A percentile compares a stretch with the other conserved stretches of the same genome.
These are phyloP conservation scores for Chrysogorgia sp. DNA, from an alignment of 92 coral and sea anemone genomes.

Conservation along the genomic window DNA sequence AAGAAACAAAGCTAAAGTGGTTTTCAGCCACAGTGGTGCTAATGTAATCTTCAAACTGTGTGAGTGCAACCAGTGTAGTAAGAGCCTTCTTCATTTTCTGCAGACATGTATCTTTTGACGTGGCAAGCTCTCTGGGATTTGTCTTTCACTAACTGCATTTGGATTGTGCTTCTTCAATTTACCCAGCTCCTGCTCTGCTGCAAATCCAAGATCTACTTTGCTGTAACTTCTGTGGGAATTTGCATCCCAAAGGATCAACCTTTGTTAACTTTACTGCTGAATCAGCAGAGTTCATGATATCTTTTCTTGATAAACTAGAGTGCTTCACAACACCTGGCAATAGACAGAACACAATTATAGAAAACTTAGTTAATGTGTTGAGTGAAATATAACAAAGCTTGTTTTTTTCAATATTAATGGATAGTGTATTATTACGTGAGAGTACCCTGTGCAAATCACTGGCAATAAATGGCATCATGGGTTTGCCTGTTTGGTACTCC, in stretches of 20 bases:
- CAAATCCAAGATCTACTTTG: constrained; percentile 45
- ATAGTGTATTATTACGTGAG: constrained; percentile 11
- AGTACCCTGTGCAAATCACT: constrained; percentile 27
- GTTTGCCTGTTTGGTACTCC: constrained; percentile 44
- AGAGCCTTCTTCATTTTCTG: constrained; percentile 45
- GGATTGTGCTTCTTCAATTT: constrained; percentile 19
- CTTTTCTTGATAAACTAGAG: constrained; percentile 21
- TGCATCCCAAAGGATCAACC: constrained; percentile 38
- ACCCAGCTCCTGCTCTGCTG: constrained; percentile 32
- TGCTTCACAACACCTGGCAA: constrained; percentile 37
- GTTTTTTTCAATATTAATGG: no score
- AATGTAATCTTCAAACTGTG: constrained; percentile 36
- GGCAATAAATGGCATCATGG: constrained; percentile 49
- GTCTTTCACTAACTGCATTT: constrained; percentile 25
- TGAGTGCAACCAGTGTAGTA: background rate
- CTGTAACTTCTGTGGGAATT: constrained; percentile 26
- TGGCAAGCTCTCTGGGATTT: constrained; percentile 37
- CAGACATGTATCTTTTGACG: constrained; percentile 40
- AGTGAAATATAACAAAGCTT: no score
- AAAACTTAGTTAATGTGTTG: no score
- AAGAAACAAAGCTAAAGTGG: constrained; percentile 27
- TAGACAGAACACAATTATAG: no score
- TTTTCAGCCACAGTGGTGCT: constrained; percentile 42
- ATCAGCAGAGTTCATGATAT: constrained; percentile 26
- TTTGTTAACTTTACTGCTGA: constrained; percentile 27